These are phyloP conservation scores for Chaetodon auriga DNA, from an alignment of 2,113 vertebrate species.

Conservation along the genomic window DNA sequence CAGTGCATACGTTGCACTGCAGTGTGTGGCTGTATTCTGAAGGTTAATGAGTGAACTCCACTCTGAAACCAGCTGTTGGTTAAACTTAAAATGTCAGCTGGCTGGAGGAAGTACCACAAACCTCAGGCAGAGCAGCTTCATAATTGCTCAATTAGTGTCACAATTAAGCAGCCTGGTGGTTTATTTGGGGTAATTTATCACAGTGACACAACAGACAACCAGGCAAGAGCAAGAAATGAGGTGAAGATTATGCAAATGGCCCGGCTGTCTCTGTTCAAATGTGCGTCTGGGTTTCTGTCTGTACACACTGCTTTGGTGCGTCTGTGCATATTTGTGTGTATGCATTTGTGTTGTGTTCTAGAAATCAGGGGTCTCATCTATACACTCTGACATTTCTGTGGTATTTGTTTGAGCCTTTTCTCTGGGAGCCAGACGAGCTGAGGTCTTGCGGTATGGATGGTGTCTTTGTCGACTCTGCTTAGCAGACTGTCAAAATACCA, in stretches of 20 bases:
- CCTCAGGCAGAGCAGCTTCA: constrained; percentile 5
- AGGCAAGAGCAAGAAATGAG: constrained; percentile 19
- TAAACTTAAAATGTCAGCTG: constrained; percentile 31
- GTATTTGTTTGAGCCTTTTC: constrained; percentile 57
- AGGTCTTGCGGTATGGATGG: constrained; percentile 26
- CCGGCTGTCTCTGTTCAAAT: neutral
- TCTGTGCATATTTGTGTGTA: neutral
- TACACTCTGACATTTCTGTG: constrained; percentile 57
- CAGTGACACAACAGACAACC: constrained; percentile 5
- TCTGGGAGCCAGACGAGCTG: constrained; percentile 10
- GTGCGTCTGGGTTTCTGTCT: neutral
- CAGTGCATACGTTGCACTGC: neutral
- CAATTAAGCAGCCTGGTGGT: neutral
- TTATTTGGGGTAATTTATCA: constrained; percentile 45
- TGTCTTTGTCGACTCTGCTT: constrained; percentile 33
- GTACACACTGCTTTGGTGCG: neutral
- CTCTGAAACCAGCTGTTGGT: neutral
- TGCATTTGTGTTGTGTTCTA: neutral
- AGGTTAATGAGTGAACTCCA: neutral
- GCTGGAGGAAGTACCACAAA: neutral
- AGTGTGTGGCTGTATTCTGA: neutral
- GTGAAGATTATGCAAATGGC: constrained; percentile 37
- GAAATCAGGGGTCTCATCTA: neutral
- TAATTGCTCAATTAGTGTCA: constrained; percentile 53
- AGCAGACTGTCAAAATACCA: constrained; percentile 38